These are phyloP conservation scores for Rhabdomys pumilio DNA, from an alignment of 2,797 vertebrate species.

Conservation along the genomic window DNA sequence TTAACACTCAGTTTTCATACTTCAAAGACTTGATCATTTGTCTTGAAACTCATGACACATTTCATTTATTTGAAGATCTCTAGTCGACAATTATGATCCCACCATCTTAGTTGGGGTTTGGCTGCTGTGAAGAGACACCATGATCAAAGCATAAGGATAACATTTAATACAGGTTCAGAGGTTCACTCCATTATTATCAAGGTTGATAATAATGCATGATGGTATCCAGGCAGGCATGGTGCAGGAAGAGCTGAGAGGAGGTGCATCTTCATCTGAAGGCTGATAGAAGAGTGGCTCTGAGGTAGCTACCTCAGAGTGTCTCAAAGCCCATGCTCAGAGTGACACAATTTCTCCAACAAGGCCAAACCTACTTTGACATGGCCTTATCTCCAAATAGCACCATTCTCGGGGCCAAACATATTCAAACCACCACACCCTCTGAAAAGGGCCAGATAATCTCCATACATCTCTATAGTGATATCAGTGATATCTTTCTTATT, in stretches of 20 bases:
- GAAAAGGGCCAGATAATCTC: background rate
- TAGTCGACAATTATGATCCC: background rate
- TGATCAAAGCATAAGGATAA: background rate
- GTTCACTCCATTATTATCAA: background rate
- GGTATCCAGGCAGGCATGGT: background rate
- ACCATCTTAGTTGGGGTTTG: background rate
- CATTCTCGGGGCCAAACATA: background rate
- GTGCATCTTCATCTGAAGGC: background rate
- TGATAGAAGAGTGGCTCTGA: background rate
- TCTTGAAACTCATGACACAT: background rate
- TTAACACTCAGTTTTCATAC: background rate
- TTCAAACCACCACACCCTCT: background rate
- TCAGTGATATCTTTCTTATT: background rate
- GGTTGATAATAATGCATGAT: rapidly evolving
- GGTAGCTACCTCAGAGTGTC: background rate
- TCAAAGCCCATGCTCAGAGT: background rate
- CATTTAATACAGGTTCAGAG: background rate
- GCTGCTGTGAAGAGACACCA: background rate
- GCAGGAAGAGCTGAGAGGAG: background rate
- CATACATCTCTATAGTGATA: background rate
- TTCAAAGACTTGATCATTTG: background rate
- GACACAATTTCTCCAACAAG: background rate
- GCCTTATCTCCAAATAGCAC: background rate
- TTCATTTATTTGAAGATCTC: background rate
- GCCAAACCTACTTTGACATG: background rate